Evolutionary conservation across 2,113 vertebrate genomes (phyloP), one percentile per base, ranked within the genome.

Genomic region (Edolisoma coerulescens): DNA sequence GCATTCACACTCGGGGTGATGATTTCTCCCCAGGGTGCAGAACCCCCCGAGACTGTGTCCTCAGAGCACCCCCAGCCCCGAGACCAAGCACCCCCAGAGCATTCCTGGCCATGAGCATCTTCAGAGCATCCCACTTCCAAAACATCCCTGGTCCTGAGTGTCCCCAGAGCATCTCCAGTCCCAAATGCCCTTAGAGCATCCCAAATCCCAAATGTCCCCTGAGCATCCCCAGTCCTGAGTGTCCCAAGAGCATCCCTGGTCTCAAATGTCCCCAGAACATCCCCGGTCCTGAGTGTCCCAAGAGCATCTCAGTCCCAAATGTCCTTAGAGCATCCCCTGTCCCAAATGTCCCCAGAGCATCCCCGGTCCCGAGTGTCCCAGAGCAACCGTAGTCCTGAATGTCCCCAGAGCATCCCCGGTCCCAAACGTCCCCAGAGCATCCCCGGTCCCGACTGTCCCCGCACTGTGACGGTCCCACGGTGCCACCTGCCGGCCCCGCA

Each of bases 401-500:
- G 6, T 23, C 39, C 33, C 42, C 6, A 1, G 24, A 39, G 42
- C 42, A 52, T 2, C 75, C 23, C 21, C 2, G 1, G 6, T 10
- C 28, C 44, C 4, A 0, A 42, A 6, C 0, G 16, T 22, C 82
- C n/a, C 37, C 45, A 0, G 45, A 37, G 23, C 77, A 35, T 13
- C 68, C n/a, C 12, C 5, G 0, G 13, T 22, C 39, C 22, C 8
- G 4, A 0, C 4, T 33, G 39, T 68, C 61, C 61, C 69, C 54
- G 21, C 41, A 13, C 77, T 57, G 64, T 49, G 78, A 70, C 82
- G 3, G 83, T 95, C 50, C 39, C 94, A 92, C 88, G 93, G 69
- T 90, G 96, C 96, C 96, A 84, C 9, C 96, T 96, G 96, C 90
- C 59, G 96, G 93, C 47, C 11, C 76, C 13, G n/a, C 70, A 27